These are phyloP conservation scores for Parnassius glacialis DNA, from an alignment of 2,888 invertebrate genomes.

Conservation along the genomic window DNA sequence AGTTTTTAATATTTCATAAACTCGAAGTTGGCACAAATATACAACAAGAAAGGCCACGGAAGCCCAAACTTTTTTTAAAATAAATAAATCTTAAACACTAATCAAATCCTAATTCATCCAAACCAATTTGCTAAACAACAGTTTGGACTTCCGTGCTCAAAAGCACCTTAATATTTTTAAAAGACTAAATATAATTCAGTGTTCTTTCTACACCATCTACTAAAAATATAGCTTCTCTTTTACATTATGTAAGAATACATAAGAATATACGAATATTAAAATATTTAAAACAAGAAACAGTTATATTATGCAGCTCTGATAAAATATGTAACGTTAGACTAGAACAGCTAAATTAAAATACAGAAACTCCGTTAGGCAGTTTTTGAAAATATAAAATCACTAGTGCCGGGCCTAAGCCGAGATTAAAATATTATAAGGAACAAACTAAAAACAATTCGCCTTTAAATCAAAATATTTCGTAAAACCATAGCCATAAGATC, in stretches of 20 bases:
- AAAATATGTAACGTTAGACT: constrained; percentile 70
- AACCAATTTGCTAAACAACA: constrained; percentile 51
- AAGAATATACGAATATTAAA: constrained; percentile 51
- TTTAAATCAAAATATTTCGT: constrained; percentile 44
- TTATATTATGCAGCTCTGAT: constrained; percentile 38
- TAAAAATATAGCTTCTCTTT: constrained; percentile 68
- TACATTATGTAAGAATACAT: constrained; percentile 65
- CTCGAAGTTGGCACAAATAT: constrained; percentile 69
- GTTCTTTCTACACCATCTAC: constrained; percentile 36
- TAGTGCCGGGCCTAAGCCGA: constrained; percentile 46
- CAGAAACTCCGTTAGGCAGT: constrained; percentile 47
- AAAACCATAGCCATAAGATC: constrained; percentile 11
- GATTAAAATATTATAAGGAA: constrained; percentile 15
- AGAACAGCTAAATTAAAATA: constrained; percentile 66
- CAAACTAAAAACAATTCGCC: constrained; percentile 28
- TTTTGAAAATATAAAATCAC: constrained; percentile 16
- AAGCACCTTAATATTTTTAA: constrained; percentile 67
- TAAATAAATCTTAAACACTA: constrained; percentile 65
- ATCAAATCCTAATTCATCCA: constrained; percentile 59
- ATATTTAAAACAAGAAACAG: constrained; percentile 38
- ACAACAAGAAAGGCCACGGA: constrained; percentile 48
- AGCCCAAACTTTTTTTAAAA: constrained; percentile 57
- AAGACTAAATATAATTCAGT: constrained; percentile 41
- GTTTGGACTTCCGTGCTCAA: constrained; percentile 54
- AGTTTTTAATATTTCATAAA: constrained; percentile 7